Percentiles rank a stretch among this genome's conserved stretches.
phyloP scores from a whole-genome alignment of 2,797 vertebrate species.

The Neosilurus hyrtlii region DNA sequence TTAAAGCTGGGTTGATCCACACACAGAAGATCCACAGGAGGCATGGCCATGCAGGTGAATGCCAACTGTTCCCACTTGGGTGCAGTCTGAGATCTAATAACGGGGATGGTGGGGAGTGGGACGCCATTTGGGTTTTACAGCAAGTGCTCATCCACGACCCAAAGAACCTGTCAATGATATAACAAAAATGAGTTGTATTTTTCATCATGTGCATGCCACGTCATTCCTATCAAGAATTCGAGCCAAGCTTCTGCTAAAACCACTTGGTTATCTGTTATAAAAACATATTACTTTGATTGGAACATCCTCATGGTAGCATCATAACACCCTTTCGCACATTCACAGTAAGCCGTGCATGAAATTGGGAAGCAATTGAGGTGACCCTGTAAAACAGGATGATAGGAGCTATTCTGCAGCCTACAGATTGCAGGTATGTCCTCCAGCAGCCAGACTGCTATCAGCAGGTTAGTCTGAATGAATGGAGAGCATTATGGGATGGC shows the following conservation, averaged over 20 bases:
- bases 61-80: constrained; percentile 16
- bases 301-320: constrained; percentile 1
- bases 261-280: constrained; percentile 2
- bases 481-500: constrained; percentile 47
- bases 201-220: background rate
- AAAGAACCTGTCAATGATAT: constrained; percentile 38
- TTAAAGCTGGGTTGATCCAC: constrained; percentile 32
- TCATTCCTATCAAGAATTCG: background rate
- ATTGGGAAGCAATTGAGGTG: constrained; percentile 32
- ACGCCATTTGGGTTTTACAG: constrained; percentile 41
- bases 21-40: constrained; percentile 52
- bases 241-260: background rate
- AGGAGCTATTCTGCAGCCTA: constrained; percentile 18
- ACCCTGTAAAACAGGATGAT: constrained; percentile 25
- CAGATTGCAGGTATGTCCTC: constrained; percentile 25
- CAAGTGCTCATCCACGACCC: constrained; percentile 46
- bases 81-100: constrained; percentile 18
- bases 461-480: constrained; percentile 47
- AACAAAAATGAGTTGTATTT: background rate
- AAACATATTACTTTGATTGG: constrained; percentile 12
- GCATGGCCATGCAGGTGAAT: constrained; percentile 28
- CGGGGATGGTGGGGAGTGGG: constrained; percentile 9
- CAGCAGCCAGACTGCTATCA: constrained; percentile 35
- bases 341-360: constrained; percentile 34
- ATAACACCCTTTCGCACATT: constrained; percentile 19